Conservation (phyloP, 2,113 vertebrate genomes). For the Puffinus mauretanicus region DNA sequence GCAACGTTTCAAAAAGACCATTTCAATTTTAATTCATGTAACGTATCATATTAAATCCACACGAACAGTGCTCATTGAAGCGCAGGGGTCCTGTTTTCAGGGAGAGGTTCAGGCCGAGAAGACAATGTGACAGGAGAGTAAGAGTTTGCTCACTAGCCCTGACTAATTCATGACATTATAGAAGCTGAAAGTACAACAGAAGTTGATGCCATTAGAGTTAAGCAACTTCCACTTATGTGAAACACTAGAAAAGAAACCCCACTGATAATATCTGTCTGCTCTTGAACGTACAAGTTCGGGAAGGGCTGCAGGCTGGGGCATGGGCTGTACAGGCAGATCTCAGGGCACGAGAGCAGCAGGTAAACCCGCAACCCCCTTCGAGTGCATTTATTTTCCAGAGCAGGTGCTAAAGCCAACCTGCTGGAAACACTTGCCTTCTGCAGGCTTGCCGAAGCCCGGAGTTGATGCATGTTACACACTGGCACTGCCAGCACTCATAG, state of each 20-base stretch:
- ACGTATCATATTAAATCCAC: background rate
- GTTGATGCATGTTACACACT: fast-evolving
- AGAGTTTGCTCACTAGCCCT: background rate
- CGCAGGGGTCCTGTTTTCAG: background rate
- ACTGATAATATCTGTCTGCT: background rate
- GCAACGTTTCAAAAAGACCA: background rate
- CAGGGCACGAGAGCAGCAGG: background rate
- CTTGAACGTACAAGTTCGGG: fast-evolving
- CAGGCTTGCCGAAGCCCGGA: background rate
- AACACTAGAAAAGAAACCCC: background rate
- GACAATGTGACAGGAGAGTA: background rate
- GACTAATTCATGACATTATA: background rate
- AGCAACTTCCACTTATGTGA: background rate
- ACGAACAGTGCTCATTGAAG: background rate
- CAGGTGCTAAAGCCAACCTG: background rate
- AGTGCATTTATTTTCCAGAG: background rate
- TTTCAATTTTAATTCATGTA: background rate
- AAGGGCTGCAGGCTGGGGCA: background rate
- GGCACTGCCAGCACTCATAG: background rate
- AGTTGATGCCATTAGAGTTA: background rate
- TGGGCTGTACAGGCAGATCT: fast-evolving
- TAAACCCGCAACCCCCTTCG: fast-evolving
- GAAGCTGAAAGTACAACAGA: background rate
- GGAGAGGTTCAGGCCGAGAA: background rate
- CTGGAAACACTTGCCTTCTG: background rate